Evolutionary conservation across 2,888 invertebrate genomes (phyloP).

Genomic region (Macroteleia sp.): DNA sequence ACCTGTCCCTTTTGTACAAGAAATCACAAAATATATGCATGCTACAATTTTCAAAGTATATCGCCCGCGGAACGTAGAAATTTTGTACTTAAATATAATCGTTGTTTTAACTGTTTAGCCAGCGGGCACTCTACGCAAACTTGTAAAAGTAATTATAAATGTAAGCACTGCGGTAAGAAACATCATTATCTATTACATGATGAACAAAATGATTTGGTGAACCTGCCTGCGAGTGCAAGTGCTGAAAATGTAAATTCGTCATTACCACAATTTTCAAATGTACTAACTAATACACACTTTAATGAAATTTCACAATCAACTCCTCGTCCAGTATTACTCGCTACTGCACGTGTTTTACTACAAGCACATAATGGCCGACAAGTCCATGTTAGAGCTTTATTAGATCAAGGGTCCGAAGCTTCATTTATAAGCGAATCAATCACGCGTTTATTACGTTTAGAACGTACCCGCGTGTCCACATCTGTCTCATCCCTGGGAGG

Average conservation of each 20-base stretch:
- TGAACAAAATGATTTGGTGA: neutral
- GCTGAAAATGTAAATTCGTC: neutral
- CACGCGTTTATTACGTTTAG: constrained; percentile 27
- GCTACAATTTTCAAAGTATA: neutral
- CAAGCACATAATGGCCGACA: constrained; percentile 19
- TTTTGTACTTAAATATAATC: constrained; percentile 9
- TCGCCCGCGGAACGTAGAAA: neutral
- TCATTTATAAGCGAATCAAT: constrained; percentile 57
- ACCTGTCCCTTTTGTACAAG: constrained; percentile 8
- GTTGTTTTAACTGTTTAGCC: constrained; percentile 10
- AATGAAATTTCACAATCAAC: neutral
- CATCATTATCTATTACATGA: constrained; percentile 26
- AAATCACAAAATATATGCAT: constrained; percentile 8
- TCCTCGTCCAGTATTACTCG: constrained; percentile 29
- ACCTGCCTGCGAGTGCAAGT: neutral
- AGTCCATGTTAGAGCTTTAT: constrained; percentile 34
- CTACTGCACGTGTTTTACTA: constrained; percentile 52
- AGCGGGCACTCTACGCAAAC: neutral
- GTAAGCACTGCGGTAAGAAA: constrained; percentile 1
- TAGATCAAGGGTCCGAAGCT: constrained; percentile 61
- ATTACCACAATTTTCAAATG: neutral
- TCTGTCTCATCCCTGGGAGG: constrained; percentile 4
- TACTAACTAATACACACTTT: neutral
- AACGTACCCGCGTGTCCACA: neutral
- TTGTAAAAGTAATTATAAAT: constrained; percentile 1